Percentiles rank a stretch among this genome's conserved stretches.
Conservation (phyloP, 2,888 invertebrate species). For the Digitonthophagus gazella region DNA sequence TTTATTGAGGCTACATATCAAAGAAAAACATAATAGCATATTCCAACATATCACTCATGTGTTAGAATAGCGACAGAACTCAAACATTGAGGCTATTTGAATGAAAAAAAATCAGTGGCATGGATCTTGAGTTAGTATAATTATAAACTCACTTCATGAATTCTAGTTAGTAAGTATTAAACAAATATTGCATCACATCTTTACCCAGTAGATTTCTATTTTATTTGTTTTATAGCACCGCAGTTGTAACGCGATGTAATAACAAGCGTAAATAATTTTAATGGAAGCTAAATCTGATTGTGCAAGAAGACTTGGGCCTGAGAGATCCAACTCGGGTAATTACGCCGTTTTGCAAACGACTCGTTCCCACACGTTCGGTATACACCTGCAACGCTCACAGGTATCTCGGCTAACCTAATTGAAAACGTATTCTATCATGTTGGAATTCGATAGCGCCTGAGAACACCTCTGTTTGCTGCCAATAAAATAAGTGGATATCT, state of each 20-base stretch:
- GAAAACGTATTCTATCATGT: conserved; percentile 1
- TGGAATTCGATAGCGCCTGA: background rate
- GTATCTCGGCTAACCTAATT: conserved; percentile 6
- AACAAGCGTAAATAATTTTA: background rate
- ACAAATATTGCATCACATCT: background rate
- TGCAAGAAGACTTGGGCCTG: background rate
- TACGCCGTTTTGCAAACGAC: too few species aligned
- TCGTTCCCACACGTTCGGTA: background rate
- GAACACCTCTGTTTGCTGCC: background rate
- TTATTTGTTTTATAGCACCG: background rate
- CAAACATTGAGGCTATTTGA: too few species aligned
- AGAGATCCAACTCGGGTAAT: background rate
- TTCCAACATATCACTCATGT: too few species aligned
- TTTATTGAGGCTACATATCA: too few species aligned
- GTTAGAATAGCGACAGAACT: too few species aligned
- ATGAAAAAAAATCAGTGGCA: too few species aligned
- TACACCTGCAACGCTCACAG: background rate
- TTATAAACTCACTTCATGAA: background rate
- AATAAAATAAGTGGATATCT: conserved; percentile 12
- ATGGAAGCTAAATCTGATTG: background rate
- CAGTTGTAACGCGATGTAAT: background rate
- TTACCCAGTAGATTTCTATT: background rate
- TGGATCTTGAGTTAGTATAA: too few species aligned
- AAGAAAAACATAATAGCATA: too few species aligned
- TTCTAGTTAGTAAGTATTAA: background rate